Evolutionary conservation across 2,113 vertebrate genomes (phyloP).

Genomic region (Cyanoliseus patagonus): DNA sequence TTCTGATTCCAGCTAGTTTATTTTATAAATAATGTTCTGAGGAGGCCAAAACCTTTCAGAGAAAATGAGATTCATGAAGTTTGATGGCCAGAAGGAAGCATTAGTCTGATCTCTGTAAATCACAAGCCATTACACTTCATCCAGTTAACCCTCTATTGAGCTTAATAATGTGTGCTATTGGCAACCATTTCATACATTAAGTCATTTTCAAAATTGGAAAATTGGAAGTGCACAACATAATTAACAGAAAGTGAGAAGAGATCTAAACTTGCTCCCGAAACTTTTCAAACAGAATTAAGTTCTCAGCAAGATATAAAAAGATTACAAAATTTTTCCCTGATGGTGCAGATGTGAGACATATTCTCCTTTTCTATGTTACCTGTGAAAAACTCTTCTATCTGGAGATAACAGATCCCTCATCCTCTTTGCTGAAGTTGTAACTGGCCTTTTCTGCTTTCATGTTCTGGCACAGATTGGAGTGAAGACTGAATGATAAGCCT

Average conservation of each 20-base stretch:
- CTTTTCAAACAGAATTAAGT: not conserved
- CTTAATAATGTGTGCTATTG: not conserved
- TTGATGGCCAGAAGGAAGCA: not conserved
- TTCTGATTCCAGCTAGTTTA: conserved; percentile 1
- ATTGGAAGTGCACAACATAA: not conserved
- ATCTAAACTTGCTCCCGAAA: not conserved
- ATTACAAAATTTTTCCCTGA: not conserved
- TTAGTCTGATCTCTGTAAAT: not conserved
- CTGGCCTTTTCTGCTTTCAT: not conserved
- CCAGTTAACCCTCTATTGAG: not conserved
- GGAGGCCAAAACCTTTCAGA: not conserved
- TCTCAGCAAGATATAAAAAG: not conserved
- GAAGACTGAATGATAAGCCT: not conserved
- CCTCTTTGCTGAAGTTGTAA: not conserved
- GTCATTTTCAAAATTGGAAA: not conserved
- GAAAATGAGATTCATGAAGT: not conserved
- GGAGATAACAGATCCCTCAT: not conserved
- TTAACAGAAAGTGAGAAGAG: not conserved
- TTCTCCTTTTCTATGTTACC: not conserved
- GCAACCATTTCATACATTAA: not conserved
- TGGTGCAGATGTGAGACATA: not conserved
- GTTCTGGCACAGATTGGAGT: not conserved
- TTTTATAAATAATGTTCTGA: not conserved
- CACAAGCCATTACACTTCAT: not conserved
- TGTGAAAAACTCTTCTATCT: not conserved